A percentile compares a stretch with the other conserved stretches of the same genome.
These are phyloP conservation scores for Chromoteleia sp. DNA, from an alignment of 2,888 invertebrate species.

Conservation along the genomic window DNA sequence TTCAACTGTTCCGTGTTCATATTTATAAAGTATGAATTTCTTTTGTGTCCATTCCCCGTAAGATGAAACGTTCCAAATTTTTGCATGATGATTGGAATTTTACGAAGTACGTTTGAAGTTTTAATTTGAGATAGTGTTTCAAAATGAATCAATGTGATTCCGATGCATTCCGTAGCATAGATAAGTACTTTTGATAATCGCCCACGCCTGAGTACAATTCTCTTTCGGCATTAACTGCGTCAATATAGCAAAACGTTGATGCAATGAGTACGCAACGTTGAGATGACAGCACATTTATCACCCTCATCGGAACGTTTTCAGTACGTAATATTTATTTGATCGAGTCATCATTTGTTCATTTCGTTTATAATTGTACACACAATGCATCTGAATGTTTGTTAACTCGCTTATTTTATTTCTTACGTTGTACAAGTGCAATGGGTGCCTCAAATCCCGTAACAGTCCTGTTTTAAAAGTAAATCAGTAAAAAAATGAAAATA, in stretches of 20 bases:
- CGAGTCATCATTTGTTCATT: slow-evolving; percentile 66
- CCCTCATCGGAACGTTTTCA: slow-evolving; percentile 55
- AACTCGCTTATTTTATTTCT: slow-evolving; percentile 54
- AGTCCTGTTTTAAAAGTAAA: slow-evolving; percentile 63
- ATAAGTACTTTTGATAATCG: slow-evolving; percentile 55
- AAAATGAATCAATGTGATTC: slow-evolving; percentile 51
- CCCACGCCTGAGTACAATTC: slow-evolving; percentile 51
- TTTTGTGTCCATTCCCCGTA: slow-evolving; percentile 4
- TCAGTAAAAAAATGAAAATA: slow-evolving; percentile 7
- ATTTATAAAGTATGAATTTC: slow-evolving; percentile 6
- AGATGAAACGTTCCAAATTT: slow-evolving; percentile 8
- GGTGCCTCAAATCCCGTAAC: slow-evolving; percentile 55
- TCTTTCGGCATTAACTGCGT: slow-evolving; percentile 51
- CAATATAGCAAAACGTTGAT: slow-evolving; percentile 26
- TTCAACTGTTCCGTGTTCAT: neutral
- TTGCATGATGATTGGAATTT: slow-evolving; percentile 34
- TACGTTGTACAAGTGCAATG: slow-evolving; percentile 60
- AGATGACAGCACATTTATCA: slow-evolving; percentile 49
- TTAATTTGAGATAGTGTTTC: slow-evolving; percentile 9
- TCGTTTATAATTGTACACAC: slow-evolving; percentile 48
- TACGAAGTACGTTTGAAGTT: slow-evolving; percentile 7
- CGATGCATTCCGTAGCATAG: slow-evolving; percentile 59
- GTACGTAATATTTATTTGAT: slow-evolving; percentile 66
- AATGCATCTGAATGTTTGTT: slow-evolving; percentile 51
- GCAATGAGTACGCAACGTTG: slow-evolving; percentile 18